Base-by-base conservation (phyloP, 2,797 vertebrate species). In the Alcedo quadribrachys region DNA sequence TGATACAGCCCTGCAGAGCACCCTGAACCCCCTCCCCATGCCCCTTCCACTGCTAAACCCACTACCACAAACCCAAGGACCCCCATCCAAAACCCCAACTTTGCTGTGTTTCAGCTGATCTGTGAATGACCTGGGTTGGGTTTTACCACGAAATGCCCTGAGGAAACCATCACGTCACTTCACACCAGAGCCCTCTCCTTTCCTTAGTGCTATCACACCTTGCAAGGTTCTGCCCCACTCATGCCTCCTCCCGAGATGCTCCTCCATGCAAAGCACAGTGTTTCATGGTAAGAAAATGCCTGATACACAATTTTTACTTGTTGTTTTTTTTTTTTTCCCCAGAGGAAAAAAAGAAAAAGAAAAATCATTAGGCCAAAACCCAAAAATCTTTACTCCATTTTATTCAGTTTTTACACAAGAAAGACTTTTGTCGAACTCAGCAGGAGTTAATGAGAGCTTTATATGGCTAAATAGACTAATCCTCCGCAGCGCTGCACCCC, bases 371-470 rank as follows among this genome's bases (percentile, higher is more conserved):
- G 69, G 53, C 70, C 67, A 40, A 92, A 87, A 24, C 85, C 48
- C 37, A 6, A 57, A 90, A 89, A 92, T 58, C 87, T 67, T 91
- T 50, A 76, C 77, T 79, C 45, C 55, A 9, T 87, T 95, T 96
- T 91, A 73, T 65, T 91, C 67, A 51, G 87, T 55, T 73, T 87
- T 85, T 70, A 67, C 63, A 73, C 9, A 9, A 69, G 81, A 63
- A 90, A 63, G 85, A 84, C 85, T 91, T 92, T 75, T 79, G 91
- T 81, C 2, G 8, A 67, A 92, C 82, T 91, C 89, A 91, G 91
- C 89, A 84, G 92, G 93, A 96, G 93, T 76, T 92, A 95, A 93
- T 81, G 87, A 94, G 89, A 87, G 92, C 87, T 87, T 83, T 87
- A 51, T 60, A 43, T 40, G 79, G 82, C 91, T 89, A 89, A 85